A percentile compares a stretch with the other conserved stretches of the same genome.
Evolutionary conservation across 2,113 vertebrate species (phyloP).

Genomic region (Phycodurus eques): DNA sequence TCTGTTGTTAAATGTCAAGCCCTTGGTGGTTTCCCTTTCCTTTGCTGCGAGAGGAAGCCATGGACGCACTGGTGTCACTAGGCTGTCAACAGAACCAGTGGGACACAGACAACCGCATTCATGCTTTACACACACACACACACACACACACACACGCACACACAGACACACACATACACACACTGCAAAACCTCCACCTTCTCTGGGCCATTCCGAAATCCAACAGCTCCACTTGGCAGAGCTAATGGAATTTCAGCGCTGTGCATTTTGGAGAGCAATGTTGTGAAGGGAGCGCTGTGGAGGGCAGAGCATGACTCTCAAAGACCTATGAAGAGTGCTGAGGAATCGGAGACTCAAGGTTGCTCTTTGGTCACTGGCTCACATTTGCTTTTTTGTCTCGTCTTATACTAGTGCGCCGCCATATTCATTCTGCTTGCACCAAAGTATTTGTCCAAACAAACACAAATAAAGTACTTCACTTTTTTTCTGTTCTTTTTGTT

Average conservation of each 20-base stretch:
- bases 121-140: slow-evolving; percentile 38
- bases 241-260: slow-evolving; percentile 43
- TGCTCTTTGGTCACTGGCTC: slow-evolving; percentile 41
- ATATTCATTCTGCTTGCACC: slow-evolving; percentile 6
- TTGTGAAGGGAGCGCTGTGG: slow-evolving; percentile 33
- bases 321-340: slow-evolving; percentile 26
- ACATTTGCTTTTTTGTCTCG: slow-evolving; percentile 31
- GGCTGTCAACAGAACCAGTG: slow-evolving; percentile 41
- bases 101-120: slow-evolving; percentile 37
- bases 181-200: slow-evolving; percentile 15
- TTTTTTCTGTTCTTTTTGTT: too few species aligned
- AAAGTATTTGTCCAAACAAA: neutral
- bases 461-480: neutral
- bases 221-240: slow-evolving; percentile 38
- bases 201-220: slow-evolving; percentile 31
- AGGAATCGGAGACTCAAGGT: slow-evolving; percentile 5
- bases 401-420: slow-evolving; percentile 17
- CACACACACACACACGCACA: slow-evolving; percentile 13
- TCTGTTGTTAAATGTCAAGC: slow-evolving; percentile 74
- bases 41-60: slow-evolving; percentile 9
- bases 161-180: neutral
- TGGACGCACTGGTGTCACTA: slow-evolving; percentile 18
- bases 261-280: slow-evolving; percentile 47
- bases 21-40: slow-evolving; percentile 38
- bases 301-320: slow-evolving; percentile 37